Evolutionary conservation across 2,888 invertebrate genomes (phyloP).

Genomic region (Argyresthia goedartella): DNA sequence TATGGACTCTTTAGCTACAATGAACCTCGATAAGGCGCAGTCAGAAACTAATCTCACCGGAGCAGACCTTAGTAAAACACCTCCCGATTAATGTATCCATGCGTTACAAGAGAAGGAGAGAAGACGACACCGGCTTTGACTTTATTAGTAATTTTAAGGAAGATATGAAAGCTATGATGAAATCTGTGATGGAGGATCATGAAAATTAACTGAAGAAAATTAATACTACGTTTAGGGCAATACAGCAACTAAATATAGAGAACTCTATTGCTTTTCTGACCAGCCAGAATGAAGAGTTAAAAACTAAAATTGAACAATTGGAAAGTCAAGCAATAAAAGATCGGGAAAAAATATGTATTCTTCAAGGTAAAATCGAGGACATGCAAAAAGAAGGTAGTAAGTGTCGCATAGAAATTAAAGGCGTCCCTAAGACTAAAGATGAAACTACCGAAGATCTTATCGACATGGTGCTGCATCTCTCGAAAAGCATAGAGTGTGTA

Average conservation of each 20-base stretch:
- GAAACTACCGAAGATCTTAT: constrained; percentile 7
- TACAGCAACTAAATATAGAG: constrained; percentile 4
- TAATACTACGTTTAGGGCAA: background rate
- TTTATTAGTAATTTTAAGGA: background rate
- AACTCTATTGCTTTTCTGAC: constrained; percentile 6
- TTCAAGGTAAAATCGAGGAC: too few species aligned
- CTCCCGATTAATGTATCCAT: too few species aligned
- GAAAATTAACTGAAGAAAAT: background rate
- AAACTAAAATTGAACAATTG: constrained; percentile 5
- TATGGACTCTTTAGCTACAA: too few species aligned
- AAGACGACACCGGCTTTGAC: background rate
- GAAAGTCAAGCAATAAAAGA: constrained; percentile 6
- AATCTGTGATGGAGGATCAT: background rate
- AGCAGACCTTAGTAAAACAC: too few species aligned
- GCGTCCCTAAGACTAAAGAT: too few species aligned
- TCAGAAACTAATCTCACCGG: too few species aligned
- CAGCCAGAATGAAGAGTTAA: constrained; percentile 10
- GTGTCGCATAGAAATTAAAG: constrained; percentile 8
- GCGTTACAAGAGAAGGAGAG: background rate
- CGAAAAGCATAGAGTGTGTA: constrained; percentile 1
- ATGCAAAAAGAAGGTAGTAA: constrained; percentile 7
- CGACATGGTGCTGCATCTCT: constrained; percentile 4
- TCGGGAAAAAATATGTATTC: constrained; percentile 4
- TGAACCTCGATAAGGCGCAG: too few species aligned
- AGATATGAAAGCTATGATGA: constrained; percentile 1